These are phyloP conservation scores for Hylia prasina DNA, from an alignment of 2,113 vertebrate genomes.

Conservation along the genomic window DNA sequence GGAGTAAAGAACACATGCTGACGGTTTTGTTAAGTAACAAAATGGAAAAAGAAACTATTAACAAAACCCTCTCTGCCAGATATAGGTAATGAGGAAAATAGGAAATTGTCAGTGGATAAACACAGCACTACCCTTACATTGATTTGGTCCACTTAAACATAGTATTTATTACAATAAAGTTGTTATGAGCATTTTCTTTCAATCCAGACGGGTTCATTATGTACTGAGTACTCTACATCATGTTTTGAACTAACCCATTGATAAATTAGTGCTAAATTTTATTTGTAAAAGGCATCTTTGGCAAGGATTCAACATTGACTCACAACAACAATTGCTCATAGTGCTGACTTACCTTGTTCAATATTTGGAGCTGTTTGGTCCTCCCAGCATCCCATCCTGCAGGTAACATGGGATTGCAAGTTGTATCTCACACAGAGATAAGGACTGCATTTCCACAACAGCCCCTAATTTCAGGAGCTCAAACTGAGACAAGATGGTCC, in stretches of 20 bases:
- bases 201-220: not conserved
- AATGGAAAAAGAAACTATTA: not conserved
- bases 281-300: conserved; percentile 42
- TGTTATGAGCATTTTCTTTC: not conserved
- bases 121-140: not conserved
- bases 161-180: not conserved
- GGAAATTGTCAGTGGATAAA: not conserved
- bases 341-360: conserved; percentile 7
- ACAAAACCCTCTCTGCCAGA: not conserved
- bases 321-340: not conserved
- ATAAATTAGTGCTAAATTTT: conserved; percentile 32
- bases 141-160: not conserved
- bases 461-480: not conserved
- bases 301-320: conserved; percentile 22
- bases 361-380: not conserved
- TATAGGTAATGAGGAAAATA: not conserved
- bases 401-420: not conserved
- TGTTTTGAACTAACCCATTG: conserved; percentile 7
- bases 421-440: not conserved
- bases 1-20: not conserved
- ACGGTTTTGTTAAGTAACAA: not conserved
- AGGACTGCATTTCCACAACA: not conserved
- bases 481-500: not conserved
- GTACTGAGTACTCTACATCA: not conserved
- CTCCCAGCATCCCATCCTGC: not conserved